Evolutionary conservation across 1,140 invertebrate genomes (phyloP).

Genomic region (Brachionus paranguensis): DNA sequence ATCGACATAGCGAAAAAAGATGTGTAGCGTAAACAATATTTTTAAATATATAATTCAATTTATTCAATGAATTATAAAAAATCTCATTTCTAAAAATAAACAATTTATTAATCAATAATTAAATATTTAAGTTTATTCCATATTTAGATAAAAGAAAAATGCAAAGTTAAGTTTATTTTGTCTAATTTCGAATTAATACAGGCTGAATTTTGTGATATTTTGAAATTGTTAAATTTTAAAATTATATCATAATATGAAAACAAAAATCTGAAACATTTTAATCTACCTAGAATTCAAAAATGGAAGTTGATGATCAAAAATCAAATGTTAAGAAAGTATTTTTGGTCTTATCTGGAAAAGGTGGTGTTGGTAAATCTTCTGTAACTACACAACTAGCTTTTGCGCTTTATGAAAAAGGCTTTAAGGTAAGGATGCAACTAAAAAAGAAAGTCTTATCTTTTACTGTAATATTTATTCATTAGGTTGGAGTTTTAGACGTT

Average conservation of each 20-base stretch:
- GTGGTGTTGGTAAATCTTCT: slow-evolving; percentile 94
- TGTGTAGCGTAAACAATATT: too few species aligned
- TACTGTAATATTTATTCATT: slow-evolving; percentile 62
- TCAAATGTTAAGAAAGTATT: slow-evolving; percentile 51
- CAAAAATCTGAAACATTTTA: background rate
- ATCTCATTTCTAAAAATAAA: too few species aligned
- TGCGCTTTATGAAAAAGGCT: slow-evolving; percentile 71
- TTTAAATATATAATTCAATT: too few species aligned
- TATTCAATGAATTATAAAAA: too few species aligned
- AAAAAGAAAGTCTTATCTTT: slow-evolving; percentile 62
- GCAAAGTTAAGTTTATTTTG: background rate
- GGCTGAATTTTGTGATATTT: background rate
- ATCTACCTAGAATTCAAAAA: background rate
- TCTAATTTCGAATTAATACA: background rate
- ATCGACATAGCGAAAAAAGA: too few species aligned
- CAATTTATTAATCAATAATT: too few species aligned
- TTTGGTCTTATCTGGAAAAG: slow-evolving; percentile 78
- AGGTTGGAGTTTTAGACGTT: slow-evolving; percentile 87
- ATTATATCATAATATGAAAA: slow-evolving; percentile 6
- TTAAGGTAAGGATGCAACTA: slow-evolving; percentile 64
- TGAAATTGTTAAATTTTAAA: background rate
- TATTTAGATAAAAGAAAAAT: too few species aligned
- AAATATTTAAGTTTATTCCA: too few species aligned
- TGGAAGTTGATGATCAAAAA: slow-evolving; percentile 30
- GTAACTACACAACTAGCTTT: slow-evolving; percentile 79